These are phyloP conservation scores for Muscicapa comitata DNA, from an alignment of 2,797 vertebrate genomes.

Conservation along the genomic window DNA sequence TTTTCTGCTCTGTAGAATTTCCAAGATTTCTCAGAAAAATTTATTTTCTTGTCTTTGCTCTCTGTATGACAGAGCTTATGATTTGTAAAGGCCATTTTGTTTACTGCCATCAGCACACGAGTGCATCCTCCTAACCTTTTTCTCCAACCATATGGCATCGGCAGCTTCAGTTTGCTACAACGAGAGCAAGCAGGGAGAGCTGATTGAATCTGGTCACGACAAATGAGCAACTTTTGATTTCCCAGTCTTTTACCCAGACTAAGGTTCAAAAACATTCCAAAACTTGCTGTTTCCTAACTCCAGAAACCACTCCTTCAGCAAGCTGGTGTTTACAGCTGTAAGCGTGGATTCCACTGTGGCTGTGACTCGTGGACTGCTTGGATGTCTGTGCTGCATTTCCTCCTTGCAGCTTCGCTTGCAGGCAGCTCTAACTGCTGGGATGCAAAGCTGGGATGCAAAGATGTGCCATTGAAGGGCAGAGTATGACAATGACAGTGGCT, in stretches of 20 bases:
- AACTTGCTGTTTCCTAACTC: background rate
- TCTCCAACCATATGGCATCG: background rate
- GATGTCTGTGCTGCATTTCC: background rate
- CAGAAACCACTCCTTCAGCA: background rate
- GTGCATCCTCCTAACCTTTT: background rate
- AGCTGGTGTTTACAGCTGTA: background rate
- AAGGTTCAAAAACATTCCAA: constrained; percentile 9
- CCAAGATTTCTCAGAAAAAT: background rate
- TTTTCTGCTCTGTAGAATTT: background rate
- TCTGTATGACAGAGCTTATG: background rate
- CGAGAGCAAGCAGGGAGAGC: background rate
- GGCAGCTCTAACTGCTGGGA: background rate
- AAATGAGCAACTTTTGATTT: background rate
- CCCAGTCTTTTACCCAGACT: background rate
- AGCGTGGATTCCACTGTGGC: background rate
- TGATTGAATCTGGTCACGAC: background rate
- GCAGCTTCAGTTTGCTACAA: background rate
- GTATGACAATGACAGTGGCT: background rate
- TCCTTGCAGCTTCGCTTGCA: accelerated
- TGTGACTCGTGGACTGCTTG: background rate
- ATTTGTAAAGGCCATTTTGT: background rate
- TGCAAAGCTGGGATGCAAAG: background rate
- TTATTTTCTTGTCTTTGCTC: background rate
- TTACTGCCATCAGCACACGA: background rate
- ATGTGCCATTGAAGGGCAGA: accelerated